A percentile compares a stretch with the other conserved stretches of the same genome.
Conservation (phyloP, 1,140 invertebrate species). For the Rhynchophorus ferrugineus region DNA sequence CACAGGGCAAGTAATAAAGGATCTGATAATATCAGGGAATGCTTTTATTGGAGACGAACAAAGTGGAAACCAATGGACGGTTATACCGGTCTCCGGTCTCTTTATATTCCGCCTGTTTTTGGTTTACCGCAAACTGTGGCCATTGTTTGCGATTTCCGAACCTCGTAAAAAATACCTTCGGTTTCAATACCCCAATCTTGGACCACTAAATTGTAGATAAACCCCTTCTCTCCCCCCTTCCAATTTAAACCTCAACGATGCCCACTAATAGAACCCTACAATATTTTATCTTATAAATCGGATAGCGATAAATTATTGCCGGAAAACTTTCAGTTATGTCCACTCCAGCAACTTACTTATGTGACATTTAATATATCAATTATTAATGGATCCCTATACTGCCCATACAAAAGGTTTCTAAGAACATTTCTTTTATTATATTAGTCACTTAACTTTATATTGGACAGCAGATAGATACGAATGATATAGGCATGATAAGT, state of each 20-base stretch:
- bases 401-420: too few species aligned
- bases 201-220: not conserved
- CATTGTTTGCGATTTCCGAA: not conserved
- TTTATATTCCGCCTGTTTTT: conserved; percentile 2
- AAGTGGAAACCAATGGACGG: conserved; percentile 24
- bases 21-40: conserved; percentile 23
- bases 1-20: conserved; percentile 24
- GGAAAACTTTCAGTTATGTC: too few species aligned
- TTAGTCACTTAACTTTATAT: too few species aligned
- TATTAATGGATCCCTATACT: too few species aligned
- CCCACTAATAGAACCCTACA: too few species aligned
- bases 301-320: too few species aligned
- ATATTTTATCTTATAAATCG: too few species aligned
- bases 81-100: not conserved
- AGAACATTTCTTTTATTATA: too few species aligned
- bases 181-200: not conserved
- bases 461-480: too few species aligned
- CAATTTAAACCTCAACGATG: not conserved
- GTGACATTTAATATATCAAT: too few species aligned
- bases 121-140: not conserved
- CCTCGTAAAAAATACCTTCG: not conserved
- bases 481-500: too few species aligned
- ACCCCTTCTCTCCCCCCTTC: not conserved
- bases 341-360: too few species aligned
- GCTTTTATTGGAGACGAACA: conserved; percentile 19